Evolutionary conservation across 2,113 vertebrate species (phyloP).

Genomic region (Xyliphius kryptos): DNA sequence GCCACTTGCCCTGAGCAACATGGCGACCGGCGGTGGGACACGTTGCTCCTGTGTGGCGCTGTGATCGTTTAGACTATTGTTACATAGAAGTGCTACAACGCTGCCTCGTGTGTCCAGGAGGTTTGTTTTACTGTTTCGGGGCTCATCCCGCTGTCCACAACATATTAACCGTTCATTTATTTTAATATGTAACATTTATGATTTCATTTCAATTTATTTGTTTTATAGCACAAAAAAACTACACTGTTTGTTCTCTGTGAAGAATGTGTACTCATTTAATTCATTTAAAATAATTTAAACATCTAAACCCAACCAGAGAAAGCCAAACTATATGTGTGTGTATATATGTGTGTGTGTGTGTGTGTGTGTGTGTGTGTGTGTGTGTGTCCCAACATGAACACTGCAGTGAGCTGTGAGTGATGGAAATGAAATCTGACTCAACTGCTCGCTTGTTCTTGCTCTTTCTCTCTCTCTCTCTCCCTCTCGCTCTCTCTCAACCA

Average conservation of each 20-base stretch:
- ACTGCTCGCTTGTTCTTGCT: slow-evolving; percentile 27
- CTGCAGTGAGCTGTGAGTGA: slow-evolving; percentile 57
- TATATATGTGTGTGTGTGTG: slow-evolving; percentile 29
- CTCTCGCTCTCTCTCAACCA: slow-evolving; percentile 19
- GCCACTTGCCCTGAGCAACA: too few species aligned
- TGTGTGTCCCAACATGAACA: slow-evolving; percentile 56
- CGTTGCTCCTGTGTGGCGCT: too few species aligned
- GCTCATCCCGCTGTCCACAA: too few species aligned
- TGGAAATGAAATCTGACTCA: slow-evolving; percentile 53
- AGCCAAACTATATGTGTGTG: neutral
- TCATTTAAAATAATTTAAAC: neutral
- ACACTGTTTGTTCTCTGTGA: too few species aligned
- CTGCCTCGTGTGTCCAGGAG: too few species aligned
- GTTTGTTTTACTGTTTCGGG: too few species aligned
- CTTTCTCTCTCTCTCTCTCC: slow-evolving; percentile 34
- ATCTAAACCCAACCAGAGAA: neutral
- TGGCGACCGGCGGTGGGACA: too few species aligned
- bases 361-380: slow-evolving; percentile 28
- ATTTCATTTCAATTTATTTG: neutral
- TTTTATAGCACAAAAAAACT: neutral
- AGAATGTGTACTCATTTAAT: too few species aligned
- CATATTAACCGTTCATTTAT: too few species aligned
- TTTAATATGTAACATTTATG: too few species aligned
- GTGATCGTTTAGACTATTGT: too few species aligned
- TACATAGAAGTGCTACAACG: too few species aligned